Conservation (phyloP, 2,888 invertebrate genomes). For the Acrobasis consociella region DNA sequence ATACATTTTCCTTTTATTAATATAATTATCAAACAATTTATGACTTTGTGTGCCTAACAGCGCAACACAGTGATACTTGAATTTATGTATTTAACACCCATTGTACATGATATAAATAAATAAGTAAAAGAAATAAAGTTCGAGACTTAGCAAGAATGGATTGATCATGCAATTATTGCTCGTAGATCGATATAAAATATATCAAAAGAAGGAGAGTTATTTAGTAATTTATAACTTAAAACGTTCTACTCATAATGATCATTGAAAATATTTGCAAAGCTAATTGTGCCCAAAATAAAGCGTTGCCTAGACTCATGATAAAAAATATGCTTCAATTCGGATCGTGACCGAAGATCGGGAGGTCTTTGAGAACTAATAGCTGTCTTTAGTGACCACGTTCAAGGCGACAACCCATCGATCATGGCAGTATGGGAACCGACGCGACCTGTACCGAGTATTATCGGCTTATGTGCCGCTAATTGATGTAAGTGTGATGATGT, state of each 20-base stretch:
- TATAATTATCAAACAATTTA: too few relatives aligned
- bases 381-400: conserved; percentile 26
- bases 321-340: conserved; percentile 8
- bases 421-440: conserved; percentile 23
- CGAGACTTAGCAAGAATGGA: too few relatives aligned
- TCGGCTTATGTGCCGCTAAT: not conserved
- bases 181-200: too few relatives aligned
- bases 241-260: not conserved
- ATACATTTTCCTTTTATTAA: too few relatives aligned
- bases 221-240: not conserved
- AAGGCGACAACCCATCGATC: conserved; percentile 30
- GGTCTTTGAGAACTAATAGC: conserved; percentile 19
- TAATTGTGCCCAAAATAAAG: not conserved
- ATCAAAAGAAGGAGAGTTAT: too few relatives aligned
- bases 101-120: too few relatives aligned
- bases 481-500: not conserved
- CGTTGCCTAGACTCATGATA: not conserved
- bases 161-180: too few relatives aligned
- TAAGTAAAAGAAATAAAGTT: too few relatives aligned
- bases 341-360: conserved; percentile 14
- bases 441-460: not conserved
- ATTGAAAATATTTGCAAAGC: not conserved
- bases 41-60: too few relatives aligned
- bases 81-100: too few relatives aligned
- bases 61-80: too few relatives aligned